Percentiles rank a stretch among this genome's conserved stretches.
These are phyloP conservation scores for Cephus runcator DNA, from an alignment of 2,888 invertebrate species.

Conservation along the genomic window DNA sequence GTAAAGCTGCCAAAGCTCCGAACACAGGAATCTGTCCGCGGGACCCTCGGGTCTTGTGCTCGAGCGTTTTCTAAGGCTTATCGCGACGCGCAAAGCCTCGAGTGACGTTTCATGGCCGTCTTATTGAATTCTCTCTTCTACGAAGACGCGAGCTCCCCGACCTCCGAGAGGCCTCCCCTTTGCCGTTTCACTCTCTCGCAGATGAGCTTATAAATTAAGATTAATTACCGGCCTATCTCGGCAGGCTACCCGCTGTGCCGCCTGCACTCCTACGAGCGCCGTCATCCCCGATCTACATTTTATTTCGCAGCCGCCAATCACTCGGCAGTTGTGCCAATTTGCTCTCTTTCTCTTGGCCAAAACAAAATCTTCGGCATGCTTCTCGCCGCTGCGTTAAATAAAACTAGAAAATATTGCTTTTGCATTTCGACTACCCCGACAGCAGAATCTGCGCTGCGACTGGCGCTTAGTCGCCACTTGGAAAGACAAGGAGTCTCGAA, in stretches of 20 bases:
- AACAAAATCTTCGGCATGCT: too few relatives aligned
- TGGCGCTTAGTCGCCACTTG: too few relatives aligned
- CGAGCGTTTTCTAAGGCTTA: background rate
- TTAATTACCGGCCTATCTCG: conserved; percentile 33
- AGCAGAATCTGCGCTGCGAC: too few relatives aligned
- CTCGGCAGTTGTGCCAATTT: too few relatives aligned
- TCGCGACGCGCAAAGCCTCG: background rate
- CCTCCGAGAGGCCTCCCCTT: background rate
- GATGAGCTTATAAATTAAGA: conserved; percentile 32
- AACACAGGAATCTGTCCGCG: background rate
- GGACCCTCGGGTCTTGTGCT: background rate
- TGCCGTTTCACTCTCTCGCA: background rate
- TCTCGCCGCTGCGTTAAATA: too few relatives aligned
- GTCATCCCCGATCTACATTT: too few relatives aligned
- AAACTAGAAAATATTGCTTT: too few relatives aligned
- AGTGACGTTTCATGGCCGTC: background rate
- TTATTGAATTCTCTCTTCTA: conserved; percentile 20
- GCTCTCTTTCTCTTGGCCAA: too few relatives aligned
- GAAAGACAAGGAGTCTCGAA: background rate
- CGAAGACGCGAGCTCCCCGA: conserved; percentile 7
- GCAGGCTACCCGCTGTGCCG: background rate
- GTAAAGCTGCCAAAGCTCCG: background rate
- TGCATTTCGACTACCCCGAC: too few relatives aligned
- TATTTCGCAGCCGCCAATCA: too few relatives aligned
- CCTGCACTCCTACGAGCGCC: too few relatives aligned